Evolutionary conservation across 2,113 vertebrate species (phyloP).

Genomic region (Perccottus glenii): DNA sequence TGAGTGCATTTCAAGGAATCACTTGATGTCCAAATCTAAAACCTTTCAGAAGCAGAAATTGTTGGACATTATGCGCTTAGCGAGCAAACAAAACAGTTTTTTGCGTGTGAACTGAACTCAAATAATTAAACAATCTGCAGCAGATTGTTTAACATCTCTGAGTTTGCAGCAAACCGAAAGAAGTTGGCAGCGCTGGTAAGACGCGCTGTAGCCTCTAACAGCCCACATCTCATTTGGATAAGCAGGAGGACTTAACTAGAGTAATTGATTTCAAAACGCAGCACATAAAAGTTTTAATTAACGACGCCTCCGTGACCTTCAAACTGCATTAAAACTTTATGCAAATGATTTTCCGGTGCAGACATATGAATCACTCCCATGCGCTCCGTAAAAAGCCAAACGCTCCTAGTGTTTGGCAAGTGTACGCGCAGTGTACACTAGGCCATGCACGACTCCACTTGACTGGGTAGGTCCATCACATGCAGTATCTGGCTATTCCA

Average conservation of each 20-base stretch:
- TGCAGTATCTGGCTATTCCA: constrained; percentile 55
- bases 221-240: constrained; percentile 58
- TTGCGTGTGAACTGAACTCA: constrained; percentile 21
- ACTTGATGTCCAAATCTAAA: constrained; percentile 60
- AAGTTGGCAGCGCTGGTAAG: constrained; percentile 60
- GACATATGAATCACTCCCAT: constrained; percentile 40
- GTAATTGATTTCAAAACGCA: constrained; percentile 67
- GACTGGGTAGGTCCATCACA: constrained; percentile 60
- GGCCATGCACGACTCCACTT: constrained; percentile 20
- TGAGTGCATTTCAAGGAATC: constrained; percentile 61
- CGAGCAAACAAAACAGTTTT: constrained; percentile 11
- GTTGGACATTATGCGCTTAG: constrained; percentile 37
- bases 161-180: constrained; percentile 45
- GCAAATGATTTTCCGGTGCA: constrained; percentile 52
- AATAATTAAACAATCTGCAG: constrained; percentile 43
- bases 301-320: constrained; percentile 59
- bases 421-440: not conserved
- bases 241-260: constrained; percentile 55
- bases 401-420: constrained; percentile 51
- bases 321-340: constrained; percentile 70
- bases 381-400: constrained; percentile 18
- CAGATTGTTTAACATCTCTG: constrained; percentile 46
- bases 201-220: constrained; percentile 29
- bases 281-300: constrained; percentile 73
- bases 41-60: constrained; percentile 46